These are phyloP conservation scores for Thamnophis sirtalis DNA, from an alignment of 2,113 vertebrate species.

Conservation along the genomic window DNA sequence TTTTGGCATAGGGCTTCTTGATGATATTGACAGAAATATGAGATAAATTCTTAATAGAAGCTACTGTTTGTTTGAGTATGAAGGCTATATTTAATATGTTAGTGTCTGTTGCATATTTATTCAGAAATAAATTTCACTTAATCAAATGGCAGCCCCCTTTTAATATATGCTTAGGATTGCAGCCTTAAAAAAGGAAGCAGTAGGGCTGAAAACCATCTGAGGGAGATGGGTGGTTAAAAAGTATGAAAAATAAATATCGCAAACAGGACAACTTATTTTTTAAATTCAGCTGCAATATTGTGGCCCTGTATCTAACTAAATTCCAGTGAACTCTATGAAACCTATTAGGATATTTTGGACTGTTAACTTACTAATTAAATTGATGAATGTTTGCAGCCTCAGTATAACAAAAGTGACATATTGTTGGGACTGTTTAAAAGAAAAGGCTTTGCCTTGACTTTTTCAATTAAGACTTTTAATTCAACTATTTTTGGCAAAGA, in stretches of 20 bases:
- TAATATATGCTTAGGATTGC: neutral
- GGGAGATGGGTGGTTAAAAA: neutral
- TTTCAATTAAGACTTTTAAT: conserved; percentile 22
- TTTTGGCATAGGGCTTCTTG: neutral
- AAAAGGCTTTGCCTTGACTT: neutral
- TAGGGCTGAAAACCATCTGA: neutral
- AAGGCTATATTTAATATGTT: neutral
- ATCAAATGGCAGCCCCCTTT: neutral
- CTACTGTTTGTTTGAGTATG: neutral
- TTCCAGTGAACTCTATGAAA: neutral
- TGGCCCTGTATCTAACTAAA: neutral
- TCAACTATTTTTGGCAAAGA: conserved; percentile 32
- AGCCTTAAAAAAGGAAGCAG: neutral
- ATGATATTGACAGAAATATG: neutral
- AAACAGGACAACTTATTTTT: neutral
- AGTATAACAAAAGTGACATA: neutral
- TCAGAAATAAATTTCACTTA: neutral
- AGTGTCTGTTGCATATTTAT: neutral
- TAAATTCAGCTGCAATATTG: neutral
- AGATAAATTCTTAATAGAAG: neutral
- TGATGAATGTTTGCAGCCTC: neutral
- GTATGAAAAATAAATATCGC: neutral
- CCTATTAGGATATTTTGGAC: neutral
- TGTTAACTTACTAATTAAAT: neutral
- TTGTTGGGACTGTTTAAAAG: neutral